Evolutionary conservation across 2,888 invertebrate genomes (phyloP), one percentile per base, ranked within the genome.

Genomic region (Melinopterus prodromus): DNA sequence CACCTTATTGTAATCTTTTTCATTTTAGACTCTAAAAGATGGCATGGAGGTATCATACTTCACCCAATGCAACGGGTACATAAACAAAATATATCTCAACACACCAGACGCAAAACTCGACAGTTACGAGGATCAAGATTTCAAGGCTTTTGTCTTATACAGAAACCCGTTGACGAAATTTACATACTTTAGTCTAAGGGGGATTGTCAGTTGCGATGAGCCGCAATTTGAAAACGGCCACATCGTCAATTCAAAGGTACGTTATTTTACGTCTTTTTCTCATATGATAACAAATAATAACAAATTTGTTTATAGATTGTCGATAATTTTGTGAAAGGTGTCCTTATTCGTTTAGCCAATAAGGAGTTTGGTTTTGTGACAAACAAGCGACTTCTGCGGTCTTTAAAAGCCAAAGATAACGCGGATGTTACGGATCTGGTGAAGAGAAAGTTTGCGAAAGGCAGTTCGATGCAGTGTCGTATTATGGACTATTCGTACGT

Each of bases 111-210:
- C 86, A 7, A 86, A 86, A n/a, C 83, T 89, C 0, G 81, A 87
- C 2, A 86, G 88, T 53, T 84, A 90, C 7, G 86, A 90, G 16
- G 90, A 90, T 2, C 90, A 92, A 77, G 91, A 90, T 83, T 89
- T 94, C 0, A 86, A 87, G 38, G 94, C 93, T 0, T 91, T 93
- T 35, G 91, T 95, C 5, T 87, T 95, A 4, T 95, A 94, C 86
- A 90, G 93, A 76, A 91, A 94, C 89, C 94, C 95, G 12, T 90
- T 93, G 0, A 91, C 94, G 0, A 95, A 95, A 87, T 90, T 93
- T 0, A 92, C 93, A 0, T 94, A 93, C 86, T 90, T 95, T 77
- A 93, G 93, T 6, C 14, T 77, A 37, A 71, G 79, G 16, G 77
- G 36, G 9, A 35, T 69, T 7, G 15, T 15, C 14, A 53, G 74